These are phyloP conservation scores for Phataginus tricuspis DNA, from an alignment of 2,797 vertebrate species.

Conservation along the genomic window DNA sequence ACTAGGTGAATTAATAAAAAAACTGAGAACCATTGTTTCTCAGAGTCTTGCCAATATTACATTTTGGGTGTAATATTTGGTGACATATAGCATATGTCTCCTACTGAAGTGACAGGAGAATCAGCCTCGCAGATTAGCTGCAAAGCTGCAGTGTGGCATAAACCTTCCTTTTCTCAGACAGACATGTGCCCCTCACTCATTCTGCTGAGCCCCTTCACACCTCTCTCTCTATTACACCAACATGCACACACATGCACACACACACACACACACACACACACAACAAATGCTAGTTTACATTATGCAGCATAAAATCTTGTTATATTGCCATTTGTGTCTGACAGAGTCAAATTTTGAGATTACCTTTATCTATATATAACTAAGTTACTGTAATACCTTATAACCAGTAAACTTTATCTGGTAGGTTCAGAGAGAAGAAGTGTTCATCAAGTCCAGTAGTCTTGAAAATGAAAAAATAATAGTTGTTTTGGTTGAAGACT, in stretches of 20 bases:
- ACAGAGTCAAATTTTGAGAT: background rate
- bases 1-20: background rate
- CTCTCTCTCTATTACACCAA: background rate
- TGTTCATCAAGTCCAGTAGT: background rate
- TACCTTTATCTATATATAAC: background rate
- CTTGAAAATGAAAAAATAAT: background rate
- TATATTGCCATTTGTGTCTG: background rate
- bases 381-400: background rate
- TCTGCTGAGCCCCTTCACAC: background rate
- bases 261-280: background rate
- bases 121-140: conserved; percentile 10
- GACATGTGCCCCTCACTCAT: background rate
- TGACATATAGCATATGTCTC: conserved; percentile 56
- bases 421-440: background rate
- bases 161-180: background rate
- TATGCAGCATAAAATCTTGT: background rate
- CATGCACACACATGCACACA: background rate
- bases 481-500: background rate
- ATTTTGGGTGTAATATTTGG: conserved; percentile 51
- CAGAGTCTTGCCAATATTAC: background rate
- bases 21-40: background rate
- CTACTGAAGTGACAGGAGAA: conserved; percentile 57
- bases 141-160: background rate
- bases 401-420: background rate
- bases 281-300: background rate